A percentile compares a stretch with the other conserved stretches of the same genome.
Conservation (phyloP, 2,797 vertebrate genomes). For the Neosalanx taihuensis region DNA sequence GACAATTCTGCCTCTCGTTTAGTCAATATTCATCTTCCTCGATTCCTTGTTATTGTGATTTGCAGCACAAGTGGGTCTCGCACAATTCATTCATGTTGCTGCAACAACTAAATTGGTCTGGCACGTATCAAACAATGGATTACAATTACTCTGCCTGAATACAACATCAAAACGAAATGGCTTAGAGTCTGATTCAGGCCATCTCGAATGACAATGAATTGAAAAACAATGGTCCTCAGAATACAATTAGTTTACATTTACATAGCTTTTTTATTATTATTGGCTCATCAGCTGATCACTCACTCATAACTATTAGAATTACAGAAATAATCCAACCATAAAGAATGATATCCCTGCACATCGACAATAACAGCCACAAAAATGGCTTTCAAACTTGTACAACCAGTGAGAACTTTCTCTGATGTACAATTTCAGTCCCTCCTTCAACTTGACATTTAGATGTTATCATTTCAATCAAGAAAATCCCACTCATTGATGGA, state of each 20-base stretch:
- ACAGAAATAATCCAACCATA: conserved; percentile 15
- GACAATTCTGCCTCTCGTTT: background rate
- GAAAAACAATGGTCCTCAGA: conserved; percentile 5
- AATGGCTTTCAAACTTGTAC: background rate
- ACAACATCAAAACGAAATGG: conserved; percentile 7
- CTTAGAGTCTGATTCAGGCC: conserved; percentile 3
- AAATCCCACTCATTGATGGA: background rate
- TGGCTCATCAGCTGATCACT: background rate
- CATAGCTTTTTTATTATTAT: background rate
- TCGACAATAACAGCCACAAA: background rate
- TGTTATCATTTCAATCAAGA: background rate
- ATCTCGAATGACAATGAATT: conserved; percentile 2
- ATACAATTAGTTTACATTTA: conserved; percentile 7
- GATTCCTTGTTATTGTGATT: background rate
- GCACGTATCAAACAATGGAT: conserved; percentile 7
- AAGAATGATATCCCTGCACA: background rate
- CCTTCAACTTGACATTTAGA: background rate
- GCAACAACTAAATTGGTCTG: conserved; percentile 19
- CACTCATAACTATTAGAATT: background rate
- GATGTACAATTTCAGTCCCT: background rate
- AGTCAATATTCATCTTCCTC: background rate
- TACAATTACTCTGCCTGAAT: conserved; percentile 16
- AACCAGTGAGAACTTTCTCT: no score
- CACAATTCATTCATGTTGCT: conserved; percentile 17
- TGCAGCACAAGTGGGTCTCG: background rate